Evolutionary conservation across 2,113 vertebrate species (phyloP).

Genomic region (Gadus chalcogrammus): DNA sequence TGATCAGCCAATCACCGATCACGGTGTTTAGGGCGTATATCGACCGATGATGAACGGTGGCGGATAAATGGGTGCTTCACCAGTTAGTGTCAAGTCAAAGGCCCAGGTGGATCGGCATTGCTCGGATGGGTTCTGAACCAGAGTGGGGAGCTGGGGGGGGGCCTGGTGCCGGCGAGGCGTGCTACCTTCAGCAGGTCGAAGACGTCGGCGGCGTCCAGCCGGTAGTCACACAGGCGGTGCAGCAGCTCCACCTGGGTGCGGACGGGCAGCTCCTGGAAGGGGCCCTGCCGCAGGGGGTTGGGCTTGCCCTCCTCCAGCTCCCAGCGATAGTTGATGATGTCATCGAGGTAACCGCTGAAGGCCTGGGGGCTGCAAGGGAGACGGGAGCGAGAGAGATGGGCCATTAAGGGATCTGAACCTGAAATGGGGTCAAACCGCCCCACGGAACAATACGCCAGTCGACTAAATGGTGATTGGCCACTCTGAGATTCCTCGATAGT

Average conservation of each 20-base stretch:
- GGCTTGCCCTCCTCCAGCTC: constrained; percentile 96
- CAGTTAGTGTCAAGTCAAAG: no score
- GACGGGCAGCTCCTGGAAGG: constrained; percentile 83
- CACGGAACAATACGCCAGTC: no score
- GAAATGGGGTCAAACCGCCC: no score
- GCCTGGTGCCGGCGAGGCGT: background rate
- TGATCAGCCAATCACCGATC: no score
- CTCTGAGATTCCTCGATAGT: no score
- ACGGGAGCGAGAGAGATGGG: background rate
- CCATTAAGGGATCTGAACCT: no score
- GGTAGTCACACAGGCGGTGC: constrained; percentile 94
- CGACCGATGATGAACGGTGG: no score
- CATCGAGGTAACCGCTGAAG: constrained; percentile 91
- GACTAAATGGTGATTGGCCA: no score
- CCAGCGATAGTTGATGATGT: constrained; percentile 98
- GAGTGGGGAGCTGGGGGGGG: background rate
- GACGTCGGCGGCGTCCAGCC: constrained; percentile 94
- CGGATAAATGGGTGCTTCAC: no score
- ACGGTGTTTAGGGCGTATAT: no score
- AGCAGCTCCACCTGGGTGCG: constrained; percentile 90
- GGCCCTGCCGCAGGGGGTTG: constrained; percentile 83
- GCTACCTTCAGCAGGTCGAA: constrained; percentile 95
- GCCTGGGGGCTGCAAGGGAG: constrained; percentile 78
- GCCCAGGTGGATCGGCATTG: no score
- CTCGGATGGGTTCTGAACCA: background rate